Base-by-base conservation (phyloP, 92 coral and sea anemone species). In the Blastomussa wellsi region DNA sequence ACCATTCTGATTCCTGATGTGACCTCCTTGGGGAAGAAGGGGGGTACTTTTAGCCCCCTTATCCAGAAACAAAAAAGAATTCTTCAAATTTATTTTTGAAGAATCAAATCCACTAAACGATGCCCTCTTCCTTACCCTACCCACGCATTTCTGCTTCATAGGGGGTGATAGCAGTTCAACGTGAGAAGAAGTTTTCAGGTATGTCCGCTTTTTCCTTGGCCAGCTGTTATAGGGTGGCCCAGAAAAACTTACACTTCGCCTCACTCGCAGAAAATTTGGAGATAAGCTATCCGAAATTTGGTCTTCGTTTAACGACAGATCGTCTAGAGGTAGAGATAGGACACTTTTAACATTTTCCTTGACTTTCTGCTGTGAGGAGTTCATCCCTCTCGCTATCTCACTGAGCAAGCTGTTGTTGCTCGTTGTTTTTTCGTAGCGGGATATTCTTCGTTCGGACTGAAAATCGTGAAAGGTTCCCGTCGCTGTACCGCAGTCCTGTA, bases 401-500 rank as follows among this genome's bases (percentile, higher is more conserved):
- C 88, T 91, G 9, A 94, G 79, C 14, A 94, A 11, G 32, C 66
- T 84, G 42, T 85, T 83, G 55, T 89, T 86, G 31, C 89, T 85
- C 0, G 90, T 47, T 1, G 78, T 68, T 64, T 71, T 60, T 35
- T 66, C 78, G 14, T 44, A 74, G 13, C 92, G 89, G 15, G 93
- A 86, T 2, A 75, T 76, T 62, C 83, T 79, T 29, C 93, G 86
- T 5, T 91, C 89, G 17, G 95, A 90, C 19, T 81, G 74, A 77
- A 96, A 96, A 66, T 96, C 98, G 68, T 93, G 95, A 47, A 96
- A 96, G 6, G 93, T 96, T 22, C 98, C 98, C 5, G 98, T 96
- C 3, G 98, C 98, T 24, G 98, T 96, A 42, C 88, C 91, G 82
- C 90, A 86, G 12, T 86, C 77, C 24, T 68, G 62, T 13, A 71